Base-by-base conservation (phyloP, 2,113 vertebrate genomes). In the Camelus dromedarius region DNA sequence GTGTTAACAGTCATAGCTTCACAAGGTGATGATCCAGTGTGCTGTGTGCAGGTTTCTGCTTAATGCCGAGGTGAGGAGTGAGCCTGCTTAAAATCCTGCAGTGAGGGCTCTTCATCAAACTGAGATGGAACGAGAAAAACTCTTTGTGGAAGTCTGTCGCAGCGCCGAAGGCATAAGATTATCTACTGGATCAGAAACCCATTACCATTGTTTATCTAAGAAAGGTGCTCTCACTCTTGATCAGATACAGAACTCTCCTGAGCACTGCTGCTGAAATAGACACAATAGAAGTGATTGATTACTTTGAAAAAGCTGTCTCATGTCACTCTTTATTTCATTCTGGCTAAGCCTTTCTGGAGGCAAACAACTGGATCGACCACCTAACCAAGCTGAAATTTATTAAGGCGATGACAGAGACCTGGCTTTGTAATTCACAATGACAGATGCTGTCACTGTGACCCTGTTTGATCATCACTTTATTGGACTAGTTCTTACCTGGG, bases 241-340 rank as follows among this genome's bases (percentile, higher is more conserved):
- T 87, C 32, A 48, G 88, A 35, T 10, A 22, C 52, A 75, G 73
- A 91, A 69, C 86, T 92, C 81, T 75, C 80, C 66, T 48, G 13
- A 80, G n/a, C 30, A 9, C 60, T 20, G 52, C 58, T 66, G 72
- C 77, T 90, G 66, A 81, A 60, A 67, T 24, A 80, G 79, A 48
- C 38, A 20, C 42, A 19, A 11, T 42, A 28, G 77, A 85, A 83
- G 52, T 81, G 89, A 86, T 81, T 79, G 93, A 32, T 79, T 93
- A 60, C 88, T 94, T 95, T 76, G 88, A 72, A 92, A 92, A 89
- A 32, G 18, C 70, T 81, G 9, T 70, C 66, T 72, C 24, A 4
- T 76, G n/a, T 93, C 93, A 67, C 13, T 64, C 26, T 72, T 56
- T 58, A 54, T 56, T 93, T 42, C 35, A 60, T 85, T 87, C 64